These are phyloP conservation scores for Nebria salina DNA, from an alignment of 2,888 invertebrate genomes.

Conservation along the genomic window DNA sequence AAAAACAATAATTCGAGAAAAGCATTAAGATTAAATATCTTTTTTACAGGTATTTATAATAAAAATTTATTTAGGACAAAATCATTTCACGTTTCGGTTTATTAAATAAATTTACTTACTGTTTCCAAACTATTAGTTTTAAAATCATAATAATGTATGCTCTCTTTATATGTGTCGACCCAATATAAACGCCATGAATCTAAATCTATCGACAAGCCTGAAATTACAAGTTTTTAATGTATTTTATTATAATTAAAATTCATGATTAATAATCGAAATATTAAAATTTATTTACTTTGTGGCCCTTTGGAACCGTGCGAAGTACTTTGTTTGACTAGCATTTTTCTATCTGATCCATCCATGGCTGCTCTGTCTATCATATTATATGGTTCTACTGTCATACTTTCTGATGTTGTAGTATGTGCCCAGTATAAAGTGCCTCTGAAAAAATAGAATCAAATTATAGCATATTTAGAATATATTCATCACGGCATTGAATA, in stretches of 20 bases:
- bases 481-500: no score
- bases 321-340: constrained; percentile 57
- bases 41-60: no score
- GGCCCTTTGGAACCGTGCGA: constrained; percentile 24
- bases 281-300: constrained; percentile 46
- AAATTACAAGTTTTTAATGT: constrained; percentile 47
- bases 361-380: constrained; percentile 71
- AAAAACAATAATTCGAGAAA: background rate
- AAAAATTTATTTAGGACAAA: no score
- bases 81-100: no score
- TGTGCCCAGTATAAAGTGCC: constrained; percentile 70
- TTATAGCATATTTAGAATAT: constrained; percentile 54
- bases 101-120: constrained; percentile 20
- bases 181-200: constrained; percentile 75
- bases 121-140: constrained; percentile 51
- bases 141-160: constrained; percentile 67
- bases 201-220: constrained; percentile 72
- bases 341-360: constrained; percentile 69
- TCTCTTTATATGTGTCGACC: constrained; percentile 68
- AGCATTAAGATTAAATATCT: background rate
- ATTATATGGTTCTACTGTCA: constrained; percentile 26
- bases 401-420: constrained; percentile 56
- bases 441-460: constrained; percentile 67
- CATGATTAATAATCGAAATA: background rate
- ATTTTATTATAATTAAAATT: background rate